These are phyloP conservation scores for Scaptodrosophila lebanonensis DNA, from an alignment of 1,140 invertebrate genomes.

Conservation along the genomic window DNA sequence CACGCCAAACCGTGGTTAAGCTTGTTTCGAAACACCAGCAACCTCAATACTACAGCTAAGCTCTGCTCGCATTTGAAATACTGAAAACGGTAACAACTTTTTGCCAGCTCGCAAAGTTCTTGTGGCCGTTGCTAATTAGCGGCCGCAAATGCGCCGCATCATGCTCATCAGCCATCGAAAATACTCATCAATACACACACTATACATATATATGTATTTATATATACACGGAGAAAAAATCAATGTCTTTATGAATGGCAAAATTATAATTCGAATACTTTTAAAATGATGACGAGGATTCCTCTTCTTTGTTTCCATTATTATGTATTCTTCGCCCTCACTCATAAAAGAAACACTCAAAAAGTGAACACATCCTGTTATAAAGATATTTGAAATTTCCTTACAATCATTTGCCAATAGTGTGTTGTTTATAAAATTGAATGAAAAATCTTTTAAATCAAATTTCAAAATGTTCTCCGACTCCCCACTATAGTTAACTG, in stretches of 20 bases:
- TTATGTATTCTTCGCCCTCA: too few relatives aligned
- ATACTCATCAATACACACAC: slow-evolving; percentile 26
- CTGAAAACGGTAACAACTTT: slow-evolving; percentile 42
- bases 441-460: too few relatives aligned
- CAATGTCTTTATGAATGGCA: too few relatives aligned
- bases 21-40: slow-evolving; percentile 30
- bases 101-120: slow-evolving; percentile 26
- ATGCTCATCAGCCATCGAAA: slow-evolving; percentile 49
- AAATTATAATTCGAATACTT: too few relatives aligned
- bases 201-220: slow-evolving; percentile 16
- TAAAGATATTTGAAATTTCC: neutral
- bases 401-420: too few relatives aligned
- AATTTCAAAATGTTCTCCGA: too few relatives aligned
- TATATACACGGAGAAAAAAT: slow-evolving; percentile 28
- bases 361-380: too few relatives aligned
- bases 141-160: slow-evolving; percentile 64
- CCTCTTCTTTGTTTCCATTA: too few relatives aligned
- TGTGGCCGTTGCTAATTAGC: slow-evolving; percentile 57
- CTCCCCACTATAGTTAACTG: too few relatives aligned
- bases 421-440: too few relatives aligned
- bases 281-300: too few relatives aligned
- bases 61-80: neutral
- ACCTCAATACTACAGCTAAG: slow-evolving; percentile 55
- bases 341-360: too few relatives aligned
- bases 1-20: slow-evolving; percentile 63